These are phyloP conservation scores for Trematocara macrostoma DNA, from an alignment of 2,113 vertebrate species.

Conservation along the genomic window DNA sequence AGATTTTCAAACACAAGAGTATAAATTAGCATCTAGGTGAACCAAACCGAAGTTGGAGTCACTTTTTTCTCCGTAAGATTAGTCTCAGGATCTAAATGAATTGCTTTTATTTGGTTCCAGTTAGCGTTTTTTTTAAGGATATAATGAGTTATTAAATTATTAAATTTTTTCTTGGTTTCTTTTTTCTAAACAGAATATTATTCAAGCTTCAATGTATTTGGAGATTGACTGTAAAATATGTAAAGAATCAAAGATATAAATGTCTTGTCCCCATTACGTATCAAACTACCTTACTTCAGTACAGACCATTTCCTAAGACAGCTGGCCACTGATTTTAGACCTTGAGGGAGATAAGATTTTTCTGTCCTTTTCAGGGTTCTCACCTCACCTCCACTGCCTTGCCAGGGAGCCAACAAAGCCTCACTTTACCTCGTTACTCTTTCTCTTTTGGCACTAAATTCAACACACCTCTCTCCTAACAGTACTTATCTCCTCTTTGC, in stretches of 20 bases:
- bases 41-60: not conserved
- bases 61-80: not conserved
- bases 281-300: not conserved
- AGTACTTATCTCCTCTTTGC: constrained; percentile 33
- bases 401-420: not conserved
- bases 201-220: not conserved
- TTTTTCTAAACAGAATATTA: not conserved
- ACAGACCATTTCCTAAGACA: not conserved
- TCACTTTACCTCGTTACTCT: not conserved
- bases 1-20: not conserved
- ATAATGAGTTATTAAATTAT: not conserved
- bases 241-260: not conserved
- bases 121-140: not conserved
- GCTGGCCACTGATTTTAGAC: not conserved
- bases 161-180: not conserved
- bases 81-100: not conserved
- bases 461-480: not conserved
- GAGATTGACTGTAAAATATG: not conserved
- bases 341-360: not conserved
- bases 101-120: not conserved
- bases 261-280: not conserved
- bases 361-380: constrained; percentile 1
- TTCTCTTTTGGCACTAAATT: not conserved
- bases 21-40: not conserved
- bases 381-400: not conserved